Evolutionary conservation across 53 echinoderm and acorn worm species (phyloP), one percentile per base, ranked within the genome.

Genomic region (Echinarachnius parma): DNA sequence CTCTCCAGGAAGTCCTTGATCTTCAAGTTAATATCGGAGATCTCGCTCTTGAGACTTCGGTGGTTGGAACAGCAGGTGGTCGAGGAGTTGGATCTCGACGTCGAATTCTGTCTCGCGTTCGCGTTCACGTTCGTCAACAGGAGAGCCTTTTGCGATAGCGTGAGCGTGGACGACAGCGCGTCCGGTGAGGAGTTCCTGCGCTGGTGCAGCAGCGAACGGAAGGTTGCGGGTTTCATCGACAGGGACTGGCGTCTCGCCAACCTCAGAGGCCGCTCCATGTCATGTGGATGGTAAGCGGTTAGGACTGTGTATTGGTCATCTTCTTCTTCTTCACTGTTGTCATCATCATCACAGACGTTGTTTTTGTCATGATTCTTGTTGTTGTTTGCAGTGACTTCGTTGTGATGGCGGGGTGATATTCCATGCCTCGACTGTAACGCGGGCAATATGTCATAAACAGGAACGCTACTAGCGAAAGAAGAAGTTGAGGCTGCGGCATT

Each of bases 121-220:
- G 48, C 19, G 26, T 52, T 68, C 52, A 18, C 22, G 9, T 30
- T 49, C 21, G 48, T 39, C 7, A 13, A 7, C 7, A 39, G 13
- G 7, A 13, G 13, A 9, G 7, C 7, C 42, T 10, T 19, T 50
- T 10, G 25, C 18, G 57, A 26, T 2, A 56, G 7, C 13, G 34
- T 32, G 34, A 4, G n/a, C 5, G 57, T 72, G 25, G 50, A 33
- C 23, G 33, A 4, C 50, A 72, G 27, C 26, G 56, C 57, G 28
- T 85, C 89, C 34, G 89, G 89, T 34, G 66, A 74, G 9, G 89
- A 89, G 54, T 85, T 77, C 55, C 85, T 70, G 9, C 89, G 89
- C 21, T 79, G 72, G 26, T 28, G 50, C 35, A 66, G 57, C 15
- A 89, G 54, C 11, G 59, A 76, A n/a, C 85, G 79, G 53, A 81